Evolutionary conservation across 2,888 invertebrate genomes (phyloP), one percentile per base, ranked within the genome.

Genomic region (Chrysodeixis includens): DNA sequence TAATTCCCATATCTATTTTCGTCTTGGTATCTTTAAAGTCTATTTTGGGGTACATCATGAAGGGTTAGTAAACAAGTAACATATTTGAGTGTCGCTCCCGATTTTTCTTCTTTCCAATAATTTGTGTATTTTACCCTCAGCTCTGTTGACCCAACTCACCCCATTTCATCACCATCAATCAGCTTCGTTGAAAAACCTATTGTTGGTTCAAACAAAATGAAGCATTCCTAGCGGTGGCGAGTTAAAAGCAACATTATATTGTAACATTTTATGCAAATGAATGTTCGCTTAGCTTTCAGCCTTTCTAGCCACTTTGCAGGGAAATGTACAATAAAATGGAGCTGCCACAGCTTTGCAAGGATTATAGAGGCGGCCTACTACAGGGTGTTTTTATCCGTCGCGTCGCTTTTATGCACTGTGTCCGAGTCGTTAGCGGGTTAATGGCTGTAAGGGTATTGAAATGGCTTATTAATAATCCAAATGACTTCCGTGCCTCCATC

Each of bases 231-330:
- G 70, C 76, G 74, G 76, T 78, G 80, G 68, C 70, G 83, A 85
- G 88, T 89, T 89, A 90, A 91, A 89, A 90, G 88, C 88, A 76
- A 83, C 83, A 84, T 86, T 86, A 84, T 81, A 84, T 79, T 84
- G 84, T 87, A 86, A 86, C 86, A 86, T 89, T 90, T 90, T 89
- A 92, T 92, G 90, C 88, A 91, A 91, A 92, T 90, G 85, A 89
- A 86, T 84, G 84, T 85, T 85, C 87, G 62, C 65, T 82, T 85
- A 83, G 88, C 89, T 90, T 87, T 87, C 86, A 88, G 86, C 86
- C 85, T 89, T 85, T 84, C 87, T 73, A 86, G 87, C 85, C 86
- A 89, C 88, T 91, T 89, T 88, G 84, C 87, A 83, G 81, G 82
- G 82, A 86, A 90, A 88, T 87, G 86, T 88, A 89, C 86, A 86